Conservation (phyloP, 2,888 invertebrate species). For the Thymelicus acteon region DNA sequence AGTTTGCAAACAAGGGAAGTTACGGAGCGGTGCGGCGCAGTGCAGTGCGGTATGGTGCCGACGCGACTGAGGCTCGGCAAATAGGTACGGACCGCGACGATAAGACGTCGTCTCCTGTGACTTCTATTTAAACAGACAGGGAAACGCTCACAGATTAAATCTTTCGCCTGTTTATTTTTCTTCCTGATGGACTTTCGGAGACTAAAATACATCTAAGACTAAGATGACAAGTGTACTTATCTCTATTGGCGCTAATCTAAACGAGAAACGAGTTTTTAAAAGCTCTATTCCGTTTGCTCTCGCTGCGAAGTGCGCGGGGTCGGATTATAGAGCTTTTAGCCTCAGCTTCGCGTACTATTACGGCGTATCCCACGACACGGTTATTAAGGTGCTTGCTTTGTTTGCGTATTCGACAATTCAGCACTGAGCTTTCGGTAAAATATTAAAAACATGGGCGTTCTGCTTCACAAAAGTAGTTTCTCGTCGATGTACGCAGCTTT, state of each 20-base stretch:
- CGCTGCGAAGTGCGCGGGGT: constrained; percentile 56
- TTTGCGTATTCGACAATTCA: constrained; percentile 74
- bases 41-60: constrained; percentile 44
- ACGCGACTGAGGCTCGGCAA: constrained; percentile 63
- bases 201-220: constrained; percentile 67
- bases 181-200: constrained; percentile 59
- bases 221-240: constrained; percentile 73
- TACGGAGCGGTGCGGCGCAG: constrained; percentile 58
- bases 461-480: constrained; percentile 49
- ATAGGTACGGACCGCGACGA: constrained; percentile 75
- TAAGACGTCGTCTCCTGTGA: constrained; percentile 78
- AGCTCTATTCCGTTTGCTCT: constrained; percentile 55
- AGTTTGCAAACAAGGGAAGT: constrained; percentile 84
- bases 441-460: constrained; percentile 71
- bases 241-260: constrained; percentile 72
- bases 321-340: constrained; percentile 76
- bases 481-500: constrained; percentile 37
- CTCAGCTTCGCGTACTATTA: constrained; percentile 58
- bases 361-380: constrained; percentile 60
- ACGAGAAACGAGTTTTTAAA: constrained; percentile 69
- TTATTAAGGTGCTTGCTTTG: constrained; percentile 76
- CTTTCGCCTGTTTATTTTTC: constrained; percentile 76
- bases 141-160: constrained; percentile 80
- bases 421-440: constrained; percentile 70
- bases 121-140: constrained; percentile 80